Percentiles rank a stretch among this genome's conserved stretches.
These are phyloP conservation scores for Lycocerus yunnanus DNA, from an alignment of 2,888 invertebrate species.

Conservation along the genomic window DNA sequence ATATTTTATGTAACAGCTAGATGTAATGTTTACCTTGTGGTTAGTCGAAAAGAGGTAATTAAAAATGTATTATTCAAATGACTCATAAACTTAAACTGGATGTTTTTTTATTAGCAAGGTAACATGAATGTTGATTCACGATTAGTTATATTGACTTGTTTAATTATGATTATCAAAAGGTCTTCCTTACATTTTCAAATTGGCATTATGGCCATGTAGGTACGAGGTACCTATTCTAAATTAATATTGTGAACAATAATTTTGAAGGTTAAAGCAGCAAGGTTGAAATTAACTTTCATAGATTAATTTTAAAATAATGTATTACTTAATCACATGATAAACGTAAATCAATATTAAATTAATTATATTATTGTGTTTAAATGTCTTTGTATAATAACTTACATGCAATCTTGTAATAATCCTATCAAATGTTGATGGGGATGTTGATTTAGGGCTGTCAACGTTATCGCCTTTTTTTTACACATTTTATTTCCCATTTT, in stretches of 20 bases:
- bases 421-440: conserved; percentile 48
- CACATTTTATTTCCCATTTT: conserved; percentile 53
- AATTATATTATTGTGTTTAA: not conserved
- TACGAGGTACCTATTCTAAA: not conserved
- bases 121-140: not conserved
- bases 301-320: not conserved
- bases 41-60: not conserved
- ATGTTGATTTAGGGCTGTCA: conserved; percentile 43
- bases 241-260: not conserved
- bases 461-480: conserved; percentile 47
- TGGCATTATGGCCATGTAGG: not conserved
- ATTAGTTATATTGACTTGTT: not conserved
- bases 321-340: not conserved
- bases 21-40: not conserved
- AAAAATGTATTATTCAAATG: not conserved
- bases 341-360: not conserved
- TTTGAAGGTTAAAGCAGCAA: not conserved
- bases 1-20: not conserved
- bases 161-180: not conserved
- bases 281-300: not conserved
- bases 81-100: not conserved
- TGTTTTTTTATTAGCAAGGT: not conserved
- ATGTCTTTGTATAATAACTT: conserved; percentile 34
- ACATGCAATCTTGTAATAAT: conserved; percentile 52
- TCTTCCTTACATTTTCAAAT: not conserved